Percentiles rank a stretch among this genome's conserved stretches.
Conservation (phyloP, 2,888 invertebrate genomes). For the Vandiemenella viatica region DNA sequence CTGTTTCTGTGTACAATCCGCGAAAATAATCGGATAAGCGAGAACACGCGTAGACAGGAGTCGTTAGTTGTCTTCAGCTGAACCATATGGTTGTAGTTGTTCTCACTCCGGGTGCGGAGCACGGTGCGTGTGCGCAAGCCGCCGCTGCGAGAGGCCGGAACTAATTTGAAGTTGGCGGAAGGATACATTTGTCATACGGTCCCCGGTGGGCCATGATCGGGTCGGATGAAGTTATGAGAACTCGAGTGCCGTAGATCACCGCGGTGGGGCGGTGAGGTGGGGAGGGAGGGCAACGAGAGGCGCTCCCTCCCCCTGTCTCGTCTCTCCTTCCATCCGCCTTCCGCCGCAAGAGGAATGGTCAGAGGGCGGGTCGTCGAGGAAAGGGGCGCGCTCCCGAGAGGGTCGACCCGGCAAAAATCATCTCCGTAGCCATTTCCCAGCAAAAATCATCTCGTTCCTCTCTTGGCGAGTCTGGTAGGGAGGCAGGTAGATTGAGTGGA, state of each 20-base stretch:
- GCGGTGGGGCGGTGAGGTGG: conserved; percentile 16
- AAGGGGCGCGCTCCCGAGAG: conserved; percentile 12
- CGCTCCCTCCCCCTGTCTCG: background rate
- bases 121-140: background rate
- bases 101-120: conserved; percentile 6
- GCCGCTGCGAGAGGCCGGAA: conserved; percentile 26
- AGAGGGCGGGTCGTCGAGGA: conserved; percentile 9
- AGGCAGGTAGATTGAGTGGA: background rate
- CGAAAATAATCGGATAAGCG: no score
- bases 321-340: background rate
- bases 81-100: conserved; percentile 9
- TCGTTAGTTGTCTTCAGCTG: conserved; percentile 10
- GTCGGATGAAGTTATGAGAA: conserved; percentile 34
- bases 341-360: conserved; percentile 12
- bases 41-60: background rate
- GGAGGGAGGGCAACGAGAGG: conserved; percentile 4
- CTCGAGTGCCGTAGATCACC: conserved; percentile 34
- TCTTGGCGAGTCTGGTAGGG: background rate
- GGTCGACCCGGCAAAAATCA: conserved; percentile 21
- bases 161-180: conserved; percentile 36
- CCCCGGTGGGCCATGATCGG: conserved; percentile 34
- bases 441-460: conserved; percentile 24
- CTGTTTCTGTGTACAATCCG: no score
- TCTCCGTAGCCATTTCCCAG: conserved; percentile 25
- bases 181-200: conserved; percentile 35